Percentiles rank a stretch among this genome's conserved stretches.
Conservation (phyloP, 2,797 vertebrate species). For the Microchirus variegatus region DNA sequence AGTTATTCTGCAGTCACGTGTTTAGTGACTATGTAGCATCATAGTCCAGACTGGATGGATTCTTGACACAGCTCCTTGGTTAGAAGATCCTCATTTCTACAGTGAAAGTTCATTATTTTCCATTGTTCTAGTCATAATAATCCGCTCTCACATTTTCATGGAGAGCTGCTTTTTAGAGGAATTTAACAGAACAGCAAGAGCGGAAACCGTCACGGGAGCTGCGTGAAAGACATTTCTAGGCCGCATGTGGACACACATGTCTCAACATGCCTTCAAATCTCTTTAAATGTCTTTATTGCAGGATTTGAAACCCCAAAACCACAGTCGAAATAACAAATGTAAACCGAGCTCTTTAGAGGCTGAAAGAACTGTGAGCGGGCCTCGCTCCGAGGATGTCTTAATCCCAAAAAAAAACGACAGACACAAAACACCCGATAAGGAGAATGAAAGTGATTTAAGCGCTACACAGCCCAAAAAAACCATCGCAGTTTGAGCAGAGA, state of each 20-base stretch:
- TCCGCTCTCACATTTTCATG: neutral
- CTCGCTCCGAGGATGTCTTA: conserved; percentile 38
- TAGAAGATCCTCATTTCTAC: too few species aligned
- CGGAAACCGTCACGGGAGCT: conserved; percentile 7
- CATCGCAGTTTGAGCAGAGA: conserved; percentile 40
- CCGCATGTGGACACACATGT: conserved; percentile 44
- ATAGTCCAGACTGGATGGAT: too few species aligned
- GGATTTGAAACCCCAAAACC: conserved; percentile 16
- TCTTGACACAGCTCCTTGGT: too few species aligned
- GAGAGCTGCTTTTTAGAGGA: neutral
- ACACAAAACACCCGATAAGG: conserved; percentile 51
- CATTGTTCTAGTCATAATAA: neutral
- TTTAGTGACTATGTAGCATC: too few species aligned
- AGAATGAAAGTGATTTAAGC: conserved; percentile 58
- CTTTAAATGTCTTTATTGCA: neutral
- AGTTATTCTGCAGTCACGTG: too few species aligned
- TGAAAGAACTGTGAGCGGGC: conserved; percentile 14
- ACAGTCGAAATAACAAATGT: conserved; percentile 37
- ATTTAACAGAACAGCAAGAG: conserved; percentile 4
- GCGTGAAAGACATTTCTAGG: conserved; percentile 59
- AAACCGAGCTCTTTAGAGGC: conserved; percentile 31
- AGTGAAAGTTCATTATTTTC: neutral
- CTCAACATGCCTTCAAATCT: conserved; percentile 13
- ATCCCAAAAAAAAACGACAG: conserved; percentile 46
- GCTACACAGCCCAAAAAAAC: conserved; percentile 21